Base-by-base conservation (phyloP, 2,113 vertebrate species). In the Nesogale talazaci region DNA sequence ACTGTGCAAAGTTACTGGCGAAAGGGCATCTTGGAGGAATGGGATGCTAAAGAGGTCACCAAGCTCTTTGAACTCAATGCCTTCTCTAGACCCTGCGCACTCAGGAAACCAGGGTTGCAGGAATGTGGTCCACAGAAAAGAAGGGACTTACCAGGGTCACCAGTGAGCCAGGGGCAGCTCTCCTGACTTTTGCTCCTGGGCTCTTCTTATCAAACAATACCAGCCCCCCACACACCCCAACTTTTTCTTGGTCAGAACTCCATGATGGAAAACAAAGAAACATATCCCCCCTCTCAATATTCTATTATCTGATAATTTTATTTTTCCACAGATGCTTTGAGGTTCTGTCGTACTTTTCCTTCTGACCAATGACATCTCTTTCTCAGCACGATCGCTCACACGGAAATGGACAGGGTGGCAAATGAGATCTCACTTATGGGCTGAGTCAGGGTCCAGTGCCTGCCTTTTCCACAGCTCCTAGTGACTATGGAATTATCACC, bases 261-360 rank as follows among this genome's bases (percentile, higher is more conserved):
- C 76, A 27, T 70, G 83, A 69, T n/a, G 17, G 17, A 83, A 91
- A 94, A 77, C 29, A 84, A 77, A 90, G 46, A 52, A 52, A 52
- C 10, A 5, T 10, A 34, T 12, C 34, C 17, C 46, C 46, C 46
- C n/a, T 57, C 56, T 19, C 16, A 61, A 61, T 23, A 61, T 61
- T 61, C 59, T 61, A 61, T 61, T 61, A 61, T 61, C 59, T 61
- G 19, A 20, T 61, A 19, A 61, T 61, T 61, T 19, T 19, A 61
- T 22, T 61, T 22, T 22, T 22, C 59, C 59, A 16, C 6, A 6
- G 22, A 22, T 23, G 16, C 22, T 61, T 61, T 61, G 59, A 61
- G 22, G 59, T 6, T 12, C 59, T 61, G 4, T 61, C 59, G 6
- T 40, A 52, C 31, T 77, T 92, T 89, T 34, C 76, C 95, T 83